Conservation (phyloP, 2,797 vertebrate genomes). For the Champsocephalus gunnari region DNA sequence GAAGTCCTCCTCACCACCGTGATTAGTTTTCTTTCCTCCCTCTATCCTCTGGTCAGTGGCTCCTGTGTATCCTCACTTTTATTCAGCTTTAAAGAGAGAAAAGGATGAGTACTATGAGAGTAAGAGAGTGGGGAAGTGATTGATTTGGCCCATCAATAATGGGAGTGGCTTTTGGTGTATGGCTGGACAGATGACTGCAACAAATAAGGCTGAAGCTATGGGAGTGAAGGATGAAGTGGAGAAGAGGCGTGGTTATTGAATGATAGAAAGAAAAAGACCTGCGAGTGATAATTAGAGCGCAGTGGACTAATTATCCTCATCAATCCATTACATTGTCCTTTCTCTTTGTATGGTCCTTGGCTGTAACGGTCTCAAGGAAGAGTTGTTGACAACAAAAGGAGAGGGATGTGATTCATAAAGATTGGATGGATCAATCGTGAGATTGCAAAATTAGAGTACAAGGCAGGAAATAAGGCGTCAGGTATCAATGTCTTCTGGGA, state of each 20-base stretch:
- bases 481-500: conserved; percentile 1
- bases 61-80: conserved; percentile 28
- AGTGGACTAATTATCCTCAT: not conserved
- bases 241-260: conserved; percentile 37
- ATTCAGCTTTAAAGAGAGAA: conserved; percentile 25
- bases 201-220: conserved; percentile 31
- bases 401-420: conserved; percentile 13
- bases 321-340: not conserved
- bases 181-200: conserved; percentile 42
- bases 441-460: conserved; percentile 33
- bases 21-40: not conserved
- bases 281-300: not conserved
- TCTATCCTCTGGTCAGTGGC: conserved; percentile 17
- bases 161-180: conserved; percentile 43
- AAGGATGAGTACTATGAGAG: conserved; percentile 7
- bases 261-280: not conserved
- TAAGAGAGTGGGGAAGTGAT: conserved; percentile 9
- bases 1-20: conserved; percentile 22
- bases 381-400: not conserved
- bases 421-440: conserved; percentile 29
- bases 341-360: not conserved
- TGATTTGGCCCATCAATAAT: conserved; percentile 50
- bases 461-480: conserved; percentile 17
- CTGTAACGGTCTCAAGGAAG: not conserved
- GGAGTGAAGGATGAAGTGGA: conserved; percentile 2